Conservation (phyloP, 1,140 invertebrate species). For the Phortica variegata region DNA sequence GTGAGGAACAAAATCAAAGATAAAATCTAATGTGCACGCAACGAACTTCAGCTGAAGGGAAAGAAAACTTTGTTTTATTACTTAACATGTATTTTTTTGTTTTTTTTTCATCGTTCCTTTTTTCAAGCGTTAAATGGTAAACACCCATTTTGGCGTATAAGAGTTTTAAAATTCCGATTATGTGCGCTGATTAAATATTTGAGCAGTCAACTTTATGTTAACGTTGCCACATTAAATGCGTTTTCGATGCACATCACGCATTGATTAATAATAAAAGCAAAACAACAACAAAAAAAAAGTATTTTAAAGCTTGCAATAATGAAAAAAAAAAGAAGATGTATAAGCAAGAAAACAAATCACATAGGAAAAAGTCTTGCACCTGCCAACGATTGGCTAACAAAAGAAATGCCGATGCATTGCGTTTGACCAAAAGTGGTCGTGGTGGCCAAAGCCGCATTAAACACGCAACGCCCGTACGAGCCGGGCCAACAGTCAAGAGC, state of each 20-base stretch:
- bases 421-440: slow-evolving; percentile 6
- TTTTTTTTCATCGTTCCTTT: slow-evolving; percentile 7
- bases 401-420: not conserved
- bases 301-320: too few species aligned
- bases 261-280: slow-evolving; percentile 42
- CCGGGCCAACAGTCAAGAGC: too few species aligned
- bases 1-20: too few species aligned
- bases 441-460: slow-evolving; percentile 10
- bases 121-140: slow-evolving; percentile 47
- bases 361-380: not conserved
- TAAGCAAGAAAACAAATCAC: slow-evolving; percentile 24
- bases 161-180: slow-evolving; percentile 49
- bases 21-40: slow-evolving; percentile 40
- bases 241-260: slow-evolving; percentile 31
- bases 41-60: slow-evolving; percentile 33
- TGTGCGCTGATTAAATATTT: slow-evolving; percentile 53
- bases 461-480: too few species aligned
- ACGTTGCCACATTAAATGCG: too few species aligned
- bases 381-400: not conserved
- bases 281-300: too few species aligned
- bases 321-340: slow-evolving; percentile 21
- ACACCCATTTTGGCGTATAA: slow-evolving; percentile 33
- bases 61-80: slow-evolving; percentile 25
- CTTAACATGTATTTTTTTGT: slow-evolving; percentile 14
- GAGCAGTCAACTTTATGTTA: too few species aligned